These are phyloP conservation scores for Morpho achilles DNA, from an alignment of 2,888 invertebrate genomes.

Conservation along the genomic window DNA sequence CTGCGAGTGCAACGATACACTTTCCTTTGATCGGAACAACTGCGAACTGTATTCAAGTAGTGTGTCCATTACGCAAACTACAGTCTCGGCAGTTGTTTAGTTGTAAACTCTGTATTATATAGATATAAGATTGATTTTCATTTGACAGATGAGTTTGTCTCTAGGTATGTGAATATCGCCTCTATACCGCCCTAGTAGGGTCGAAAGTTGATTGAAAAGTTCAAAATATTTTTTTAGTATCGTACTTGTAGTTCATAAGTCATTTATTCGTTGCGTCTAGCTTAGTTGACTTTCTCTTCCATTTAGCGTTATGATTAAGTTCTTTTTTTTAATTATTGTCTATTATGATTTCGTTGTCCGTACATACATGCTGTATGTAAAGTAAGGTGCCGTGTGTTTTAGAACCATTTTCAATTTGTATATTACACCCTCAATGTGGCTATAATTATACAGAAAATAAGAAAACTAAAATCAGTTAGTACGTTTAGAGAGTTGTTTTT, in stretches of 20 bases:
- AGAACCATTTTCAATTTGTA: background rate
- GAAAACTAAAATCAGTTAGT: no score
- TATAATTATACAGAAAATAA: no score
- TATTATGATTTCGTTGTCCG: conserved; percentile 54
- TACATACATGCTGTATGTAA: conserved; percentile 22
- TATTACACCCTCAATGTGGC: no score
- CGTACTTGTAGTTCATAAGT: conserved; percentile 41
- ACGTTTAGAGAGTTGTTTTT: no score
- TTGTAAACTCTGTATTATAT: conserved; percentile 55
- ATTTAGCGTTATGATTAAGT: conserved; percentile 67
- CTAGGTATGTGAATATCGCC: background rate
- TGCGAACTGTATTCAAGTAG: conserved; percentile 62
- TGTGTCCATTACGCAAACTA: conserved; percentile 45
- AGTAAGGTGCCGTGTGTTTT: background rate
- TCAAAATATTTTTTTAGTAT: conserved; percentile 52
- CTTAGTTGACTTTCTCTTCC: conserved; percentile 73
- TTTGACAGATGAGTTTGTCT: conserved; percentile 2
- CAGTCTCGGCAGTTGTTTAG: conserved; percentile 31
- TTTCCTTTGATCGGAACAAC: conserved; percentile 30
- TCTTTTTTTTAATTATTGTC: conserved; percentile 57
- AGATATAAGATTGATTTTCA: conserved; percentile 48
- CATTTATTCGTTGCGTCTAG: conserved; percentile 50
- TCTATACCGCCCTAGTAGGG: background rate
- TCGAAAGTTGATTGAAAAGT: conserved; percentile 34
- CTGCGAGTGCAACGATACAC: conserved; percentile 1